A percentile compares a stretch with the other conserved stretches of the same genome.
Conservation (phyloP, 2,888 invertebrate species). For the Oligia latruncula region DNA sequence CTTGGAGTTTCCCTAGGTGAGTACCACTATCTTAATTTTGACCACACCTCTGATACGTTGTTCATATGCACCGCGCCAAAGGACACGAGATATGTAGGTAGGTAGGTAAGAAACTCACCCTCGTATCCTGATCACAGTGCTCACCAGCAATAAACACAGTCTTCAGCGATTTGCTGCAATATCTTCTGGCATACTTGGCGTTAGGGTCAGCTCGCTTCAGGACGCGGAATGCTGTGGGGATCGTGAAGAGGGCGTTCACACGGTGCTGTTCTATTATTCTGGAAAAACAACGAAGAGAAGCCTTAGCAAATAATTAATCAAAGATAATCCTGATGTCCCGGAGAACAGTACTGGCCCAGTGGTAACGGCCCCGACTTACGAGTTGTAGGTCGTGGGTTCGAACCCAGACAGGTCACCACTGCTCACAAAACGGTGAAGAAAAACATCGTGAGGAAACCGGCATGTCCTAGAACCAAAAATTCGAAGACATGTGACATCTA, state of each 20-base stretch:
- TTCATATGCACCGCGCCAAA: background rate
- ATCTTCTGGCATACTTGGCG: slow-evolving; percentile 92
- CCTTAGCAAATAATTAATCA: background rate
- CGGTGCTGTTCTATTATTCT: slow-evolving; percentile 97
- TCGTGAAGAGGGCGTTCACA: slow-evolving; percentile 96
- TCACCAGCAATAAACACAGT: slow-evolving; percentile 97
- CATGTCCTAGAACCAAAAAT: too few species aligned
- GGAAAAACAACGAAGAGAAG: background rate
- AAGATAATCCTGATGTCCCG: background rate
- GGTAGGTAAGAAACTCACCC: slow-evolving; percentile 79
- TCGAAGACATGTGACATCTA: too few species aligned
- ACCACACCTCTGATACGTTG: too few species aligned
- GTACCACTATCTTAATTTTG: too few species aligned
- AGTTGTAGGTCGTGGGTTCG: too few species aligned
- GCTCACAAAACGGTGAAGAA: too few species aligned
- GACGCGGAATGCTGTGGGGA: slow-evolving; percentile 97
- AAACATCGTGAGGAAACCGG: too few species aligned
- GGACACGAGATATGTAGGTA: background rate
- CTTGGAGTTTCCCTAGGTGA: too few species aligned
- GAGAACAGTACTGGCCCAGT: too few species aligned
- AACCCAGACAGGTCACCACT: too few species aligned
- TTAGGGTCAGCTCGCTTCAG: slow-evolving; percentile 95
- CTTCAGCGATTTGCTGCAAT: slow-evolving; percentile 92
- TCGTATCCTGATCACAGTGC: slow-evolving; percentile 97
- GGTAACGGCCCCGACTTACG: too few species aligned